Conservation (phyloP, 64 coral and sea anemone species). For the Montipora foliosa region DNA sequence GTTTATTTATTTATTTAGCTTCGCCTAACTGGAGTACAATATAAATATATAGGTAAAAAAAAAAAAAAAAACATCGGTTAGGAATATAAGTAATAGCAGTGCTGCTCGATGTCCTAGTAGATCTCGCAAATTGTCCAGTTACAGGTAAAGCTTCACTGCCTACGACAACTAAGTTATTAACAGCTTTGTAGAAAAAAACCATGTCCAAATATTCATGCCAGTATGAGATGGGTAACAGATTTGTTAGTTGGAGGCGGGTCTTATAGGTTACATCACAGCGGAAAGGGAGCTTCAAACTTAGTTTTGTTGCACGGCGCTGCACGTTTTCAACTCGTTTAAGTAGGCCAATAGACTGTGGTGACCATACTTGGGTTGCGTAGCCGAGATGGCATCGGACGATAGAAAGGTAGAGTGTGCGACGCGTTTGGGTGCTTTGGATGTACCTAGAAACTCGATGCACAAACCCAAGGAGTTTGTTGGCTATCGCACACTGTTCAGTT, state of each 20-base stretch:
- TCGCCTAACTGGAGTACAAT: too few species aligned
- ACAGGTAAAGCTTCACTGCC: too few species aligned
- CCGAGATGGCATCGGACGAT: conserved; percentile 33
- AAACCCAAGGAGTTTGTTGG: conserved; percentile 58
- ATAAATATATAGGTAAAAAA: too few species aligned
- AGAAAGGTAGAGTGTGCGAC: conserved; percentile 36
- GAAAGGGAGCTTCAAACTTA: conserved; percentile 43
- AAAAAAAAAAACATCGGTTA: too few species aligned
- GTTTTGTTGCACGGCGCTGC: conserved; percentile 44
- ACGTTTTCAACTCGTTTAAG: conserved; percentile 47
- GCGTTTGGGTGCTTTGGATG: conserved; percentile 39
- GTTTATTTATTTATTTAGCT: too few species aligned
- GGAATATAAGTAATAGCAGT: too few species aligned
- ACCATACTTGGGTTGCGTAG: conserved; percentile 63
- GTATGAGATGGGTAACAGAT: conserved; percentile 57
- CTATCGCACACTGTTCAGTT: conserved; percentile 10
- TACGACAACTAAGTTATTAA: conserved; percentile 38
- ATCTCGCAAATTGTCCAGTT: too few species aligned
- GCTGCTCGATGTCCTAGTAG: too few species aligned
- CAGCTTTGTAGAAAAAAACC: conserved; percentile 14
- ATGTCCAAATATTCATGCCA: conserved; percentile 73
- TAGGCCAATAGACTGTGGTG: conserved; percentile 55
- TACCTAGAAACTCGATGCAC: conserved; percentile 29
- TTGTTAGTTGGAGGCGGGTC: conserved; percentile 34
- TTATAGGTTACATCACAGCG: conserved; percentile 52